A percentile compares a stretch with the other conserved stretches of the same genome.
Conservation (phyloP, 2,888 invertebrate genomes). For the Aromia moschata region DNA sequence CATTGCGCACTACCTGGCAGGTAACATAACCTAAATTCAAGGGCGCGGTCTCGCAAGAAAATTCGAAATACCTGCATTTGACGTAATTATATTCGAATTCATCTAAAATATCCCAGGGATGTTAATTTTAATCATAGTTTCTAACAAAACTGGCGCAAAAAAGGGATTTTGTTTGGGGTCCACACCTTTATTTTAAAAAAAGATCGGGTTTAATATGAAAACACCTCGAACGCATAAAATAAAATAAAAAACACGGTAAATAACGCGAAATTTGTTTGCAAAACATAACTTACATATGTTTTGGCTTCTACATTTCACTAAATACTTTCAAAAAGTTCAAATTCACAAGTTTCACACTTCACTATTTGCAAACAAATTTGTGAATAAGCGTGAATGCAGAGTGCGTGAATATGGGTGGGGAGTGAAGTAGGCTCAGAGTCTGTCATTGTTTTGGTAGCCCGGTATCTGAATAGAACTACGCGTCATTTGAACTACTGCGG, state of each 20-base stretch:
- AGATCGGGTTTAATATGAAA: background rate
- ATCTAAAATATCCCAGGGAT: background rate
- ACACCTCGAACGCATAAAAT: background rate
- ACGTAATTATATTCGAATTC: background rate
- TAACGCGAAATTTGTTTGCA: background rate
- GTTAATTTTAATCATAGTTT: background rate
- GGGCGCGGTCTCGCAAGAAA: background rate
- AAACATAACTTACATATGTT: constrained; percentile 19
- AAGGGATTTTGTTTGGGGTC: background rate
- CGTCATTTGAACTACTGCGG: no score
- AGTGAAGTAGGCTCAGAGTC: background rate
- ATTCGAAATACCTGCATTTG: no score
- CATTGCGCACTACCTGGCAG: constrained; percentile 1
- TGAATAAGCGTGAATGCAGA: constrained; percentile 23
- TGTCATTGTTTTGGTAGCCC: no score
- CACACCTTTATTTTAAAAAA: constrained; percentile 12
- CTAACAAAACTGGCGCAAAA: background rate
- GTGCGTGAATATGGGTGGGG: background rate
- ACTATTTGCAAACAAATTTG: constrained; percentile 17
- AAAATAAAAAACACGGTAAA: background rate
- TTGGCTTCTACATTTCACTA: constrained; percentile 3
- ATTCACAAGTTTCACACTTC: constrained; percentile 18
- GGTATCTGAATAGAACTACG: no score
- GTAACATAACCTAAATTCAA: constrained; percentile 8
- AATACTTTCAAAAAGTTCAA: constrained; percentile 19